Evolutionary conservation across 1,140 invertebrate genomes (phyloP), one percentile per base, ranked within the genome.

Genomic region (Neodiprion fabricii): DNA sequence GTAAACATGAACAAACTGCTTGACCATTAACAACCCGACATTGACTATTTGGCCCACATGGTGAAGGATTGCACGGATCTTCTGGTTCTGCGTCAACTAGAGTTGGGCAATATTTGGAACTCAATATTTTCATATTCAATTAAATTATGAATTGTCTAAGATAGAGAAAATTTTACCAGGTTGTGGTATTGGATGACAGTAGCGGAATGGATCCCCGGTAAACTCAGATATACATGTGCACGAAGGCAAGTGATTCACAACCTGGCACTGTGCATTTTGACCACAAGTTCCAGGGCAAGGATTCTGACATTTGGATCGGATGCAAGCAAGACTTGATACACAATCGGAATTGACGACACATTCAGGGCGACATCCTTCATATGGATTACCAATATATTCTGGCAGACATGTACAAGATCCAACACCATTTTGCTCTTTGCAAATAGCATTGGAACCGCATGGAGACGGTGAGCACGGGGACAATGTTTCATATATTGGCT

Each of bases 11-110:
- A 80, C 93, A 94, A 7, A 91, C 90, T 9, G 90, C 89, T 85
- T 90, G 89, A 12, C 86, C 88, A 77, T 91, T 91, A 17, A 90
- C 83, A 78, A 89, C 89, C 71, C 88, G 88, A 80, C 93, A 94
- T 79, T 91, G 87, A 73, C 91, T 91, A 82, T 94, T 93, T 48
- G 92, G 90, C 71, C 93, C 93, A 85, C 93, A 94, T 17, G 92
- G 92, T 23, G 90, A 91, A 48, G 91, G 91, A 72, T 87, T 85
- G 81, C 92, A 93, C 71, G 91, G 90, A 84, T 92, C 85, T 53
- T 83, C 77, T 1, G 87, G 88, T 48, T 80, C 81, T 75, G 86
- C 79, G 68, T 78, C 68, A 67, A 86, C 78, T 76, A 81, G 85
- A 85, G 79, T 70, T 28, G 69, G 40, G 9, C 28, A 11, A 23